A percentile compares a stretch with the other conserved stretches of the same genome.
These are phyloP conservation scores for Lycodopsis pacificus DNA, from an alignment of 2,797 vertebrate species.

Conservation along the genomic window DNA sequence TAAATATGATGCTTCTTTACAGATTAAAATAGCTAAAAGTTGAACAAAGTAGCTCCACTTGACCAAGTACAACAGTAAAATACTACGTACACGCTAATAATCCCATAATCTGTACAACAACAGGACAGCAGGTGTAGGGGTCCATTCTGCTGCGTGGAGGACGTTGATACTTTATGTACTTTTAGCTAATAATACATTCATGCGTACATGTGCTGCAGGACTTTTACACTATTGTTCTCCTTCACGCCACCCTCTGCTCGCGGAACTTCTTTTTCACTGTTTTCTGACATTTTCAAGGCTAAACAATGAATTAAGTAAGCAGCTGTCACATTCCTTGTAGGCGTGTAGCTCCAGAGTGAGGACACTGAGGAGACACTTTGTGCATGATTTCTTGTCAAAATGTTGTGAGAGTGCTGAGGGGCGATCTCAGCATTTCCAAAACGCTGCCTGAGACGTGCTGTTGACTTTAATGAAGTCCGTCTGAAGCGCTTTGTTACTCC, in stretches of 20 bases:
- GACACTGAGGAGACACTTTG: neutral
- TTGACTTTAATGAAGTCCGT: constrained; percentile 1
- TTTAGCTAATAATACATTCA: neutral
- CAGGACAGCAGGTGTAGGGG: neutral
- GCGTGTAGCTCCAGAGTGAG: neutral
- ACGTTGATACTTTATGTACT: neutral
- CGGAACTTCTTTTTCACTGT: neutral
- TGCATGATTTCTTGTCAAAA: neutral
- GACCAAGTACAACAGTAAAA: too few species aligned
- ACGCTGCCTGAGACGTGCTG: accelerated
- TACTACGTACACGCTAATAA: neutral
- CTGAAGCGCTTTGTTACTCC: constrained; percentile 1
- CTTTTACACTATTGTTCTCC: neutral
- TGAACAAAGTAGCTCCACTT: neutral
- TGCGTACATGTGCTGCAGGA: neutral
- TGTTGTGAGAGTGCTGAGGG: neutral
- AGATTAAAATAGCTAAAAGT: neutral
- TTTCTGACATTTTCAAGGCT: neutral
- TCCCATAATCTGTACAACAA: neutral
- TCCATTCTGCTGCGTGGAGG: neutral
- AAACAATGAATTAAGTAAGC: neutral
- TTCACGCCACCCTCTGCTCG: neutral
- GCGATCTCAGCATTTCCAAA: neutral
- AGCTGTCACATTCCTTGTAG: neutral
- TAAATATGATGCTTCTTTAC: neutral